These are phyloP conservation scores for Diploptera punctata DNA, from an alignment of 2,888 invertebrate genomes.

Conservation along the genomic window DNA sequence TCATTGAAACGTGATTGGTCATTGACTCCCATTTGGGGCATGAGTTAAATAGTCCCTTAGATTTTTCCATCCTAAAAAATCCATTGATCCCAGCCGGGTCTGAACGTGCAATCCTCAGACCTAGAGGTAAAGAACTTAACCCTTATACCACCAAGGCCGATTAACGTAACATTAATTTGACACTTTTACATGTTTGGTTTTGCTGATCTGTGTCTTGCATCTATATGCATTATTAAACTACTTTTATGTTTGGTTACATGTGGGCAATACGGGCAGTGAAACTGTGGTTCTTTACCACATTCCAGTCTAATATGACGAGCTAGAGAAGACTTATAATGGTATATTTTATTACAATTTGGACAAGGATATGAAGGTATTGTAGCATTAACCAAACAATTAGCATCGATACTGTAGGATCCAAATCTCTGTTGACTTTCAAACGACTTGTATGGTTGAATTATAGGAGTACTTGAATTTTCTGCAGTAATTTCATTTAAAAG, in stretches of 20 bases:
- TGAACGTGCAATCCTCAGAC: no score
- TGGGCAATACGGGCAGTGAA: conserved; percentile 40
- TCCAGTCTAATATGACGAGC: conserved; percentile 41
- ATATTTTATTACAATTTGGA: conserved; percentile 33
- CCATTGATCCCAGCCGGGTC: no score
- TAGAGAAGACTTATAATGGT: conserved; percentile 36
- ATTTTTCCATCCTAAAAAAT: no score
- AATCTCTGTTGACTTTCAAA: background rate
- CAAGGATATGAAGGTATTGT: conserved; percentile 35
- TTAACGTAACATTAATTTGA: no score
- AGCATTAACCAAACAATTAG: no score
- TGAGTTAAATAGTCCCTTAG: no score
- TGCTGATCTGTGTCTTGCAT: conserved; percentile 34
- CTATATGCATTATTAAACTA: conserved; percentile 33
- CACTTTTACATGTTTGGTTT: background rate
- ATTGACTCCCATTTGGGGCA: no score
- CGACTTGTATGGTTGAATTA: background rate
- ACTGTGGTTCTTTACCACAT: conserved; percentile 45
- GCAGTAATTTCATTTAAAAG: background rate
- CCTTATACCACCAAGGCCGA: no score
- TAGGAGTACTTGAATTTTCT: background rate
- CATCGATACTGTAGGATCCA: no score
- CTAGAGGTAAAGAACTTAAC: no score
- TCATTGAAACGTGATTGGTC: no score
- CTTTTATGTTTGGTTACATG: conserved; percentile 37